A percentile compares a stretch with the other conserved stretches of the same genome.
These are phyloP conservation scores for Scaptomyza graminum DNA, from an alignment of 1,140 invertebrate genomes.

Conservation along the genomic window DNA sequence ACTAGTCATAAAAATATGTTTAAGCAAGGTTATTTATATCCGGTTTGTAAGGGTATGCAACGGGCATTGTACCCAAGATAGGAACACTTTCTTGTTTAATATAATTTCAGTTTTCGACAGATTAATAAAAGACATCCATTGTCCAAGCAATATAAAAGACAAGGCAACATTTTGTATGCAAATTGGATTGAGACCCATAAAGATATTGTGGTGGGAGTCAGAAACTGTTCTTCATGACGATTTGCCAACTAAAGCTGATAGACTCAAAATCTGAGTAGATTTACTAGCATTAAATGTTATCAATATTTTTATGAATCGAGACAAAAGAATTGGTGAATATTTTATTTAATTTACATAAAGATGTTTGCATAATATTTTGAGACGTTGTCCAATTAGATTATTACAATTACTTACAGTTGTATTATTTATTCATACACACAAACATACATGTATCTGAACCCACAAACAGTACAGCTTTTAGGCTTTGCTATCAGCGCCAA, in stretches of 20 bases:
- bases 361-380: neutral
- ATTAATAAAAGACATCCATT: slow-evolving; percentile 6
- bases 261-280: no score
- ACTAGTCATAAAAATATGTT: no score
- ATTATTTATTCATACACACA: no score
- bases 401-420: neutral
- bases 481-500: neutral
- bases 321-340: neutral
- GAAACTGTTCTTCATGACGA: neutral
- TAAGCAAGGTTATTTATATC: no score
- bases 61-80: no score
- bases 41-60: no score
- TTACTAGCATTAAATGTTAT: neutral
- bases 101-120: neutral
- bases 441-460: no score
- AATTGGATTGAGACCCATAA: neutral
- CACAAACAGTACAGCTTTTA: no score
- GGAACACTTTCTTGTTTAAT: neutral
- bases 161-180: slow-evolving; percentile 7
- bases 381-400: neutral
- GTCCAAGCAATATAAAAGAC: slow-evolving; percentile 4
- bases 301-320: neutral
- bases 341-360: neutral
- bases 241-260: neutral
- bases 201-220: neutral